These are phyloP conservation scores for Meriones psammophilus DNA, from an alignment of 2,797 vertebrate species.

Conservation along the genomic window DNA sequence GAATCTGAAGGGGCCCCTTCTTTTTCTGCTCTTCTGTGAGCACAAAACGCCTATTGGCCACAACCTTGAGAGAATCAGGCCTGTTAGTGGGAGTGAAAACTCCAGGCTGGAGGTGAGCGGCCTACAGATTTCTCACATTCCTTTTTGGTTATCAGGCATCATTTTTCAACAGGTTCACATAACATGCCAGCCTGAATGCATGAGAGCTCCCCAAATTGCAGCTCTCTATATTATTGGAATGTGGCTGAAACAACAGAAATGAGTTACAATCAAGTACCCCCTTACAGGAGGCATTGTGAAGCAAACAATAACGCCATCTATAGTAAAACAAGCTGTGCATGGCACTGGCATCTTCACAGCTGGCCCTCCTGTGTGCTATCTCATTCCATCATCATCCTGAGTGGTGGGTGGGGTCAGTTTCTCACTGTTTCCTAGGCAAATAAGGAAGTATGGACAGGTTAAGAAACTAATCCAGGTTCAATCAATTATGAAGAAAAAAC, in stretches of 20 bases:
- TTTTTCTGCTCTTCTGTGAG: background rate
- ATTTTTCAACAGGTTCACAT: conserved; percentile 75
- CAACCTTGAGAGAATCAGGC: conserved; percentile 22
- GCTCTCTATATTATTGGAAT: conserved; percentile 51
- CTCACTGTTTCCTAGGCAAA: conserved; percentile 46
- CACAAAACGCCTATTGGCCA: background rate
- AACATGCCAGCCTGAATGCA: conserved; percentile 12
- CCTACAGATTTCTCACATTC: conserved; percentile 75
- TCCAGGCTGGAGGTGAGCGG: conserved; percentile 64
- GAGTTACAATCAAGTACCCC: conserved; percentile 51
- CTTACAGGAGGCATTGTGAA: background rate
- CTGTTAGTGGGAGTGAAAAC: background rate
- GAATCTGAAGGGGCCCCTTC: background rate
- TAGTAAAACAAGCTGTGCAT: conserved; percentile 50
- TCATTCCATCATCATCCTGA: conserved; percentile 49
- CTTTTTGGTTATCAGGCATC: conserved; percentile 65
- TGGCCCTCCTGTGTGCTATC: conserved; percentile 51
- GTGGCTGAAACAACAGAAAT: conserved; percentile 63
- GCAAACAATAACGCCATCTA: conserved; percentile 39
- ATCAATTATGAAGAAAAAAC: background rate
- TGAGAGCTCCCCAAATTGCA: conserved; percentile 1
- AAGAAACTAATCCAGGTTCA: conserved; percentile 34
- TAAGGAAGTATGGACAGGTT: conserved; percentile 39
- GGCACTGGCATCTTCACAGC: conserved; percentile 50
- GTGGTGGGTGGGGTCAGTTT: background rate